Conservation (phyloP, 2,113 vertebrate species). For the Mirounga angustirostris region DNA sequence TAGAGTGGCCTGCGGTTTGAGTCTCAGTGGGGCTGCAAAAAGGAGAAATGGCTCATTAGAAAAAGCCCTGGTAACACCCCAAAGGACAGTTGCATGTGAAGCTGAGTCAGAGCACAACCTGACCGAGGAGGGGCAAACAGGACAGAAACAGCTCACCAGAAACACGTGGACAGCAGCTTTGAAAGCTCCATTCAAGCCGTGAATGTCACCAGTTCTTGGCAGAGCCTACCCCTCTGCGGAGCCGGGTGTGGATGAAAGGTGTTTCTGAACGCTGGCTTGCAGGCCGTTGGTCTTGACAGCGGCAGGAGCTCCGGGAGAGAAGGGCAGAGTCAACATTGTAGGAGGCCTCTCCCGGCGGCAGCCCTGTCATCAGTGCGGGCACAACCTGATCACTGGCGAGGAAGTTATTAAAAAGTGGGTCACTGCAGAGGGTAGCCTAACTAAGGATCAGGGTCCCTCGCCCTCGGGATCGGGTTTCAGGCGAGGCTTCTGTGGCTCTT, state of each 20-base stretch:
- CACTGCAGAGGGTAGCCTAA: neutral
- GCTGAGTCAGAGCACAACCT: conserved; percentile 68
- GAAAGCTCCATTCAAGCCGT: neutral
- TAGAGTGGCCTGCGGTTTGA: neutral
- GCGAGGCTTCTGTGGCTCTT: neutral
- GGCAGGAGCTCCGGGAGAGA: neutral
- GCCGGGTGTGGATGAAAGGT: neutral
- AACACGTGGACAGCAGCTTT: neutral
- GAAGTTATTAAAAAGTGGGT: conserved; percentile 54
- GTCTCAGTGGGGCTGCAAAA: neutral
- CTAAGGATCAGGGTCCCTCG: neutral
- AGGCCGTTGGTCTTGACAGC: neutral
- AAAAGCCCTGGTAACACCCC: neutral
- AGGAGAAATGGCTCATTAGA: conserved; percentile 58
- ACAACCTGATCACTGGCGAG: neutral
- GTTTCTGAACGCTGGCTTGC: accelerated
- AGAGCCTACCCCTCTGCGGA: neutral
- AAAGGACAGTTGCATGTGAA: conserved; percentile 15
- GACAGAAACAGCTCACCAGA: neutral
- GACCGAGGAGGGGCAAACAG: neutral
- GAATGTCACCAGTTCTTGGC: neutral
- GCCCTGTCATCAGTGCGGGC: neutral
- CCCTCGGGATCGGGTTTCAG: neutral
- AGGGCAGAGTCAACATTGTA: neutral
- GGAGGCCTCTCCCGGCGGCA: neutral